Conservation (phyloP, 2,888 invertebrate species). For the Eubasilissa splendida region DNA sequence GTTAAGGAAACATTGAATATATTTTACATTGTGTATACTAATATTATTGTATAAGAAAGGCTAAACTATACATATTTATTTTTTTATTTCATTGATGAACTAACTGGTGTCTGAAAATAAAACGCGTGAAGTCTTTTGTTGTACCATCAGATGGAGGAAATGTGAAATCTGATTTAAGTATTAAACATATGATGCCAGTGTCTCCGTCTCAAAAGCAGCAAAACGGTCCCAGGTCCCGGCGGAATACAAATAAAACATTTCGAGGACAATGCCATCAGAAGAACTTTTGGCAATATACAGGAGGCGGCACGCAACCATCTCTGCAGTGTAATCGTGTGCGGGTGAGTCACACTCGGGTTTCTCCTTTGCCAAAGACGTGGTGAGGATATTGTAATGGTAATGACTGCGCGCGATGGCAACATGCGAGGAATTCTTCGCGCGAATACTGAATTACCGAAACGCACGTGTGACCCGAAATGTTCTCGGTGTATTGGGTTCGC, state of each 20-base stretch:
- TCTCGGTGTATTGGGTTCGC: no score
- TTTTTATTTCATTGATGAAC: no score
- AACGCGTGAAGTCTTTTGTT: no score
- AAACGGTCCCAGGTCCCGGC: not conserved
- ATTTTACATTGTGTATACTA: no score
- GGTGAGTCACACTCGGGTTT: slow-evolving; percentile 33
- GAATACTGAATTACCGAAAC: not conserved
- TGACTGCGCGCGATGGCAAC: slow-evolving; percentile 9
- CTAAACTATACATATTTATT: no score
- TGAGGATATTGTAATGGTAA: not conserved
- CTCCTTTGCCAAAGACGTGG: slow-evolving; percentile 29
- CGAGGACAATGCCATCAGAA: slow-evolving; percentile 30
- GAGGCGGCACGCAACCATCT: slow-evolving; percentile 31
- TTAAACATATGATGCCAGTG: no score
- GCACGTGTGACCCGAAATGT: not conserved
- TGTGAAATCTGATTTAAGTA: no score
- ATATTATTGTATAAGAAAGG: no score
- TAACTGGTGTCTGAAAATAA: no score
- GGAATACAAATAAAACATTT: slow-evolving; percentile 10
- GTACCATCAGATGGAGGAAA: no score
- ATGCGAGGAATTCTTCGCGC: not conserved
- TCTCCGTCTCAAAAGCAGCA: no score
- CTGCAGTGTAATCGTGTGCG: slow-evolving; percentile 3
- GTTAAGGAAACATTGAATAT: no score
- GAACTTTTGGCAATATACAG: slow-evolving; percentile 30